These are phyloP conservation scores for Mechanitis messenoides DNA, from an alignment of 2,888 invertebrate genomes.

Conservation along the genomic window DNA sequence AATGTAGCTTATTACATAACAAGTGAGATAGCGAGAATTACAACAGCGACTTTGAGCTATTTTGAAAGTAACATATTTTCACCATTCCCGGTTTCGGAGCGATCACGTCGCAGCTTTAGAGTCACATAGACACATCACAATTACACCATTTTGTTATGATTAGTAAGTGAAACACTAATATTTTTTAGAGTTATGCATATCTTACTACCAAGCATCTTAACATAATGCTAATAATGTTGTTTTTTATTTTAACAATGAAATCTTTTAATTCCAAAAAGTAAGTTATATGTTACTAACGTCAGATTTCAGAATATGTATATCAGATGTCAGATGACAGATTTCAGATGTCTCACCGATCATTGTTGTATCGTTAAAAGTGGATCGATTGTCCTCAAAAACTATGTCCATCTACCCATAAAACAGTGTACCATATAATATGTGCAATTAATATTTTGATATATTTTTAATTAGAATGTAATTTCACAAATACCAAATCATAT, in stretches of 20 bases:
- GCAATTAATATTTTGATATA: no score
- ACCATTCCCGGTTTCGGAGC: no score
- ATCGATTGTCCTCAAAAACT: no score
- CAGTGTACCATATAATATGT: no score
- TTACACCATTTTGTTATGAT: not conserved
- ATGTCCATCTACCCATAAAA: no score
- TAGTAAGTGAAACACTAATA: not conserved
- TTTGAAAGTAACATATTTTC: not conserved
- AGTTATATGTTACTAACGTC: slow-evolving; percentile 5
- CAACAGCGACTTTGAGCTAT: slow-evolving; percentile 22
- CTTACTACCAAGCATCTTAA: slow-evolving; percentile 4
- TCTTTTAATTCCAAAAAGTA: not conserved
- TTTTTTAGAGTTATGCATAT: not conserved
- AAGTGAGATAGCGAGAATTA: slow-evolving; percentile 11
- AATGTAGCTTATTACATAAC: not conserved
- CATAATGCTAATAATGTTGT: not conserved
- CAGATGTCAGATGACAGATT: no score
- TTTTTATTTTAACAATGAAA: not conserved
- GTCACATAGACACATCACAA: not conserved
- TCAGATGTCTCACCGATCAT: no score
- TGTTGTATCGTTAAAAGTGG: no score
- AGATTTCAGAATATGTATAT: not conserved
- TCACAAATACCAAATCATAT: no score
- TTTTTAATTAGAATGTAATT: no score
- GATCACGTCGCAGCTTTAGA: no score